Base-by-base conservation (phyloP, 1,140 invertebrate genomes). In the Pachypeltis micranthus region DNA sequence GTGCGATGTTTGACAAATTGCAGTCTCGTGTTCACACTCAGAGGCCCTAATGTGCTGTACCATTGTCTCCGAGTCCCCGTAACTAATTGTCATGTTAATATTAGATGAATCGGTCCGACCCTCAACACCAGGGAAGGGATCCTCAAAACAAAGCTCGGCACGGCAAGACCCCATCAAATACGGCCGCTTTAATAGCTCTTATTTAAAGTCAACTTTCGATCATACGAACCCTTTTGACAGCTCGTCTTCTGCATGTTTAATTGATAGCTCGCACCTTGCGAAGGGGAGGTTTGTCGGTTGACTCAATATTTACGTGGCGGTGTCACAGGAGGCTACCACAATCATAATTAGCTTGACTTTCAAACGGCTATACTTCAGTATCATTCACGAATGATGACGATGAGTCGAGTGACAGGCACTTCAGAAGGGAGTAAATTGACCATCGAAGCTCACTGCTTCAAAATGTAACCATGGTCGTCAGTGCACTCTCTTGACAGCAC, bases 51-150 rank as follows among this genome's bases (percentile, higher is more conserved):
- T 51, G 47, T 51, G 12, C 12, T 4, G 23, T 4, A 14, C 47
- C 47, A 51, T 51, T 51, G 47, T 51, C 47, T 51, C 47, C 7
- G 7, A 16, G 19, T 21, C 47, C 47, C 47, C 47, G 47, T 51
- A 51, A 51, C 47, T 51, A 51, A 51, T 51, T 51, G 47, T 51
- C 47, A 51, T 51, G 47, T 51, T 51, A 51, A 51, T 51, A 51
- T 51, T 51, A 4, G 7, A 51, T 51, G 47, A 51, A 51, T 51
- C 23, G 47, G 47, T 10, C 10, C 31, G n/a, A 39, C 10, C 47
- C 47, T 21, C 19, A 21, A 51, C 47, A 10, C 34, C 34, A 39
- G 7, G n/a, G 34, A n/a, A n/a, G 34, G 34, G n/a, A 16, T 39
- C 16, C 16, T 39, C 31, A 51, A 51, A 51, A 51, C 47, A 51